Conservation (phyloP, 2,797 vertebrate species). For the Urosaurus nigricauda region DNA sequence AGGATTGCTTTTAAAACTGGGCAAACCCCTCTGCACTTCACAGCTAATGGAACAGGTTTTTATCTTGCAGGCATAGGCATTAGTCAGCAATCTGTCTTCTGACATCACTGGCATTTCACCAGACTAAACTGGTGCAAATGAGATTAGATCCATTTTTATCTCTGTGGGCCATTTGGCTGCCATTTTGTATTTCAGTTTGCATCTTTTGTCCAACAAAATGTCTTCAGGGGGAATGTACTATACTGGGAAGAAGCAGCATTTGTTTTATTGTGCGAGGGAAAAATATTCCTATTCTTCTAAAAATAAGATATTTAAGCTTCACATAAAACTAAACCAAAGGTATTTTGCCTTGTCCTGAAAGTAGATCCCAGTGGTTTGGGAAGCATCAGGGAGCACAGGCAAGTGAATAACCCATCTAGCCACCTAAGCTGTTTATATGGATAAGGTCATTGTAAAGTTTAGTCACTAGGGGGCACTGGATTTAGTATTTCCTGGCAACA, state of each 20-base stretch:
- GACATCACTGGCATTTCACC: slow-evolving; percentile 12
- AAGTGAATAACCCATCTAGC: neutral
- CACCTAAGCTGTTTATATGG: neutral
- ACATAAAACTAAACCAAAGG: neutral
- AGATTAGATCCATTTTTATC: slow-evolving; percentile 14
- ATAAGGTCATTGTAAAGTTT: neutral
- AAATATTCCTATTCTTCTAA: neutral
- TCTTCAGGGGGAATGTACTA: neutral
- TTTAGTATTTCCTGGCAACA: neutral
- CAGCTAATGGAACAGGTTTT: slow-evolving; percentile 13
- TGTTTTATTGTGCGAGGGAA: neutral
- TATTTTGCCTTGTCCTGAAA: neutral
- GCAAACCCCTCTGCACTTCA: neutral
- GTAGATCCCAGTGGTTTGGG: neutral
- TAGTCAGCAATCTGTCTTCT: slow-evolving; percentile 25
- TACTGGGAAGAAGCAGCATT: neutral
- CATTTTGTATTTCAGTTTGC: neutral
- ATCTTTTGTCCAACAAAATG: neutral
- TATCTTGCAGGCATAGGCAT: neutral
- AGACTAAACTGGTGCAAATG: slow-evolving; percentile 15
- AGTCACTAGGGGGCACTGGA: neutral
- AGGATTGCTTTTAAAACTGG: neutral
- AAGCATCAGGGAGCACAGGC: neutral
- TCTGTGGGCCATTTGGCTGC: slow-evolving; percentile 21
- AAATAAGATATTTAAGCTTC: neutral